Percentiles rank a stretch among this genome's conserved stretches.
Evolutionary conservation across 2,888 invertebrate species (phyloP).

Genomic region (Acanthosepion lycidas): DNA sequence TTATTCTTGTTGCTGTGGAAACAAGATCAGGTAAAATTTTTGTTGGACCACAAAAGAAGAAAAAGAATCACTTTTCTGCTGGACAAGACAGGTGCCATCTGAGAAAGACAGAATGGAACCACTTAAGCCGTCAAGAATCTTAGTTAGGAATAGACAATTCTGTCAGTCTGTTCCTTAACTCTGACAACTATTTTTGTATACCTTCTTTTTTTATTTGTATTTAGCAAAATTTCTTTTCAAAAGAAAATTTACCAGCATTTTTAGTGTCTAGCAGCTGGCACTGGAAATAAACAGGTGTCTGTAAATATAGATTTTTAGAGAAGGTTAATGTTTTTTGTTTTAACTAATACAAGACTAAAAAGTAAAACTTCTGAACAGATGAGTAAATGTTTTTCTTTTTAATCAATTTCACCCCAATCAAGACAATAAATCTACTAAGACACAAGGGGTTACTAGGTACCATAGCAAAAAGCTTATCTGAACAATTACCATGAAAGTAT

Average conservation of each 20-base stretch:
- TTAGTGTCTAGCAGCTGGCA: background rate
- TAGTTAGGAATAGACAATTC: background rate
- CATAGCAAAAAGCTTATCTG: too few species aligned
- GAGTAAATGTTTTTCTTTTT: background rate
- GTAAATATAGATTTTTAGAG: background rate
- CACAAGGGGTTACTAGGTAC: too few species aligned
- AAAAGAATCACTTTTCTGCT: too few species aligned
- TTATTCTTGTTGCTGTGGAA: background rate
- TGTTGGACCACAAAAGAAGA: background rate
- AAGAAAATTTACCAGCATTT: background rate
- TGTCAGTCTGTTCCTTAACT: conserved; percentile 33
- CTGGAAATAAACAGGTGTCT: background rate
- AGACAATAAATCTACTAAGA: too few species aligned
- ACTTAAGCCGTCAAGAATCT: background rate
- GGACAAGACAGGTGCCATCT: background rate
- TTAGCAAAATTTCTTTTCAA: background rate
- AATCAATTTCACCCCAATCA: too few species aligned
- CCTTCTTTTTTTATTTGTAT: background rate
- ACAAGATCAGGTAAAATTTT: background rate
- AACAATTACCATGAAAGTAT: too few species aligned
- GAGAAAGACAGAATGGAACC: conserved; percentile 5
- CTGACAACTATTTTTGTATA: background rate
- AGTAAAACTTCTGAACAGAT: background rate
- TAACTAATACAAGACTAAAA: background rate
- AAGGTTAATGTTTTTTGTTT: background rate